Base-by-base conservation (phyloP, 2,797 vertebrate genomes). In the Argya squamiceps region DNA sequence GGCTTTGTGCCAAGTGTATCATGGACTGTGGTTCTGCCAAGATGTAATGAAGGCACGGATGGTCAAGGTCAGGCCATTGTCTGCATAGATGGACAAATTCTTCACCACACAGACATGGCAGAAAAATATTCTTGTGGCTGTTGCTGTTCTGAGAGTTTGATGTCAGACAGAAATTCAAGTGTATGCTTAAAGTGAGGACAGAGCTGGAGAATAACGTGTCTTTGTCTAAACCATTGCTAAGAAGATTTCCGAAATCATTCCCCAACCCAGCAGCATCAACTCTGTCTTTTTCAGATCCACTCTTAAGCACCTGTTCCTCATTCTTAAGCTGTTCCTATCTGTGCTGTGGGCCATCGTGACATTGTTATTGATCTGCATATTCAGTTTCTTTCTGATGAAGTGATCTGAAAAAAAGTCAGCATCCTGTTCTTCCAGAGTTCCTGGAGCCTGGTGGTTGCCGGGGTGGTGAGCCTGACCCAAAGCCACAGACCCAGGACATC, bases 121-220 rank as follows among this genome's bases (percentile, higher is more conserved):
- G 53, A 91, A 91, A n/a, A 47, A 56, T 53, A 53, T 77, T 58
- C 22, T 71, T 67, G 49, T 5, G 27, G 12, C 41, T 84, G 11
- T 70, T 88, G 39, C 30, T 94, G 18, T 95, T 88, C 75, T 41
- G 43, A 68, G 75, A 77, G 18, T 71, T 88, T 75, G 49, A n/a
- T 81, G 65, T 78, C 50, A 81, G 47, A 39, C 44, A 67, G 63
- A 84, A 88, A 64, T 68, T 88, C 36, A 29, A 41, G 29, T 37
- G 34, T 63, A 44, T 64, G n/a, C 76, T 69, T 63, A 5, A 82
- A 93, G 49, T 15, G 23, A 43, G 15, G 39, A 43, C 32, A 53
- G 43, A 81, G n/a, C 14, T 75, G 79, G 43, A 63, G 63, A 56
- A 44, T 53, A 65, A 79, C 4, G 14, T 5, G 15, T 53, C 24